Conservation (phyloP, 2,797 vertebrate species). For the Hippocampus kuda region DNA sequence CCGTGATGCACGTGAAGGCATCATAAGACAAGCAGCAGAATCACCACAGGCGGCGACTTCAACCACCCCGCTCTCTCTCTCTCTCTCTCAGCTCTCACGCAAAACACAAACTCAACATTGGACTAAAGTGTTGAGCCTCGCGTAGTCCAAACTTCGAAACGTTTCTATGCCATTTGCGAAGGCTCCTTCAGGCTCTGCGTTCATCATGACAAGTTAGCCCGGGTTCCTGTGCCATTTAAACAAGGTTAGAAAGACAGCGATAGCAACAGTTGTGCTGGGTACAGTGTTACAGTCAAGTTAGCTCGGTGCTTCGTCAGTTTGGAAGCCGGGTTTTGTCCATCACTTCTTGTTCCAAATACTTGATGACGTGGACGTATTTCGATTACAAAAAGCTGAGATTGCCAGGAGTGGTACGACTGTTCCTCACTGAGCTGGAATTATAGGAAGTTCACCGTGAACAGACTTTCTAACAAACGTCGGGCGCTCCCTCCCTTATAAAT, state of each 20-base stretch:
- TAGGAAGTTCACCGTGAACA: neutral
- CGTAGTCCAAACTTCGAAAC: neutral
- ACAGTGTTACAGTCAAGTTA: neutral
- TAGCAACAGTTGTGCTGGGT: neutral
- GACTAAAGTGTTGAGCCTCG: neutral
- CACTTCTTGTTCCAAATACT: neutral
- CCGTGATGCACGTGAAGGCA: slow-evolving; percentile 27
- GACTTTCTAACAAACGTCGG: neutral
- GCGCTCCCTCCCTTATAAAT: neutral
- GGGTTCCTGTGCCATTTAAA: neutral
- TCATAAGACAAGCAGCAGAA: slow-evolving; percentile 12
- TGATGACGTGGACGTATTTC: neutral
- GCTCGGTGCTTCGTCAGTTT: neutral
- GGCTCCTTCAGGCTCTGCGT: neutral
- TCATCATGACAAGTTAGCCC: slow-evolving; percentile 30
- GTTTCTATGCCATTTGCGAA: neutral
- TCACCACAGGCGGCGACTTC: slow-evolving; percentile 39
- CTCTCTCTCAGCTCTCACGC: neutral
- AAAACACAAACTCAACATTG: neutral
- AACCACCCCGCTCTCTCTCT: slow-evolving; percentile 13
- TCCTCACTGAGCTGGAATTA: neutral
- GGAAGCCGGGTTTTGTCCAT: neutral
- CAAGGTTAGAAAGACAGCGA: neutral
- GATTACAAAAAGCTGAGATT: neutral
- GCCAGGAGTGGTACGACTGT: neutral